phyloP scores from a whole-genome alignment of 2,797 vertebrate species.

The Sebastes trivittatus region DNA sequence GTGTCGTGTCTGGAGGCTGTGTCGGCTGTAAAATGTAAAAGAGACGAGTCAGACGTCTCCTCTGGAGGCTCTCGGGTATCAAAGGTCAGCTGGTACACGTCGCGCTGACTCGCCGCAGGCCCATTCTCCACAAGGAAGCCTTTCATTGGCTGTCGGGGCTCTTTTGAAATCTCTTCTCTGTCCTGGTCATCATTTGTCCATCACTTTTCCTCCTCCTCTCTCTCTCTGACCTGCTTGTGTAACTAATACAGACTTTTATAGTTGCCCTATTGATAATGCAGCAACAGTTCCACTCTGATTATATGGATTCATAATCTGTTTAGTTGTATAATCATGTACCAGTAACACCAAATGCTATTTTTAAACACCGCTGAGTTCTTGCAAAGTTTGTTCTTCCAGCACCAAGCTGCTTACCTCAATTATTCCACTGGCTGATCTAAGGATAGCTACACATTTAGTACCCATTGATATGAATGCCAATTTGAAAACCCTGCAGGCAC shows the following conservation, averaged over 20 bases:
- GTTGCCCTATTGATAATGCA: background rate
- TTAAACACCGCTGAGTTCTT: conserved; percentile 16
- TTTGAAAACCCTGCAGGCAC: conserved; percentile 24
- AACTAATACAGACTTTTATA: background rate
- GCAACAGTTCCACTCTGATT: background rate
- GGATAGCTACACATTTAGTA: conserved; percentile 35
- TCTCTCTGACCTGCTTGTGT: background rate
- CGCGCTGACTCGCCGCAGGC: conserved; percentile 30
- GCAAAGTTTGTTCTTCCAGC: conserved; percentile 23
- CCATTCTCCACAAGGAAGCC: conserved; percentile 27
- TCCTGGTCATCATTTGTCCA: conserved; percentile 9
- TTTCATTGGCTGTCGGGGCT: conserved; percentile 43
- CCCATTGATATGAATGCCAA: conserved; percentile 42
- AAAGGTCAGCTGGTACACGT: conserved; percentile 45
- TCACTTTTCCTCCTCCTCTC: background rate
- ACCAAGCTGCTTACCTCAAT: conserved; percentile 23
- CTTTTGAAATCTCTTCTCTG: conserved; percentile 19
- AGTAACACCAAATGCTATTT: conserved; percentile 1
- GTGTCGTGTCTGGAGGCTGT: conserved; percentile 53
- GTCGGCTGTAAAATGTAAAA: conserved; percentile 59
- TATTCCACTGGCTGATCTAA: conserved; percentile 29
- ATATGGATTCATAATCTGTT: background rate
- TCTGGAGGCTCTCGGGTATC: conserved; percentile 15
- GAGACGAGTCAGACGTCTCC: conserved; percentile 60
- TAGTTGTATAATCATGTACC: background rate